Conservation (phyloP, 2,888 invertebrate species). For the Philhelius pedissequus region DNA sequence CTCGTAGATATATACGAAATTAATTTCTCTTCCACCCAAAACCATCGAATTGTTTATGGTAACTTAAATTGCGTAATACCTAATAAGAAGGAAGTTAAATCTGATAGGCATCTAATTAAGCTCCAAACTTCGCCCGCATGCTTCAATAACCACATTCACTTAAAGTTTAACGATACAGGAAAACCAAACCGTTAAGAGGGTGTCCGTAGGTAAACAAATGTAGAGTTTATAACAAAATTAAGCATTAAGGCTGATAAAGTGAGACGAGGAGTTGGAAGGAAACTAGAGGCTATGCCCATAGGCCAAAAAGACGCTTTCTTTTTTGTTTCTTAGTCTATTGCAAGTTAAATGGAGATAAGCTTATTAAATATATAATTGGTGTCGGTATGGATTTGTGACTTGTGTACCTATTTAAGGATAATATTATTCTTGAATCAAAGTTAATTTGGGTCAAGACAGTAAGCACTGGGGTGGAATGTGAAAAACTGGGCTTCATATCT, state of each 20-base stretch:
- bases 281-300: background rate
- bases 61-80: background rate
- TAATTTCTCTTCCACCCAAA: background rate
- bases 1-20: too few relatives aligned
- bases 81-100: background rate
- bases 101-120: background rate
- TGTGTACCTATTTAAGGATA: background rate
- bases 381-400: background rate
- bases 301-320: background rate
- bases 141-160: background rate
- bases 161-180: background rate
- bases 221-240: background rate
- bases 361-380: constrained; percentile 1
- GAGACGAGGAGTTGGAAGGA: background rate
- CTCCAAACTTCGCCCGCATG: background rate
- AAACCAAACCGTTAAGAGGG: background rate
- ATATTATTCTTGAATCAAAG: background rate
- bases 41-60: background rate
- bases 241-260: background rate
- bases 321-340: background rate
- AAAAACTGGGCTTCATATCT: too few relatives aligned
- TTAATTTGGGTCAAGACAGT: too few relatives aligned
- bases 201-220: background rate
- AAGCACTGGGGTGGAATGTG: too few relatives aligned
- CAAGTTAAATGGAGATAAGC: background rate